Percentiles rank a stretch among this genome's conserved stretches.
Evolutionary conservation across 2,797 vertebrate genomes (phyloP).

Genomic region (Sparus aurata): DNA sequence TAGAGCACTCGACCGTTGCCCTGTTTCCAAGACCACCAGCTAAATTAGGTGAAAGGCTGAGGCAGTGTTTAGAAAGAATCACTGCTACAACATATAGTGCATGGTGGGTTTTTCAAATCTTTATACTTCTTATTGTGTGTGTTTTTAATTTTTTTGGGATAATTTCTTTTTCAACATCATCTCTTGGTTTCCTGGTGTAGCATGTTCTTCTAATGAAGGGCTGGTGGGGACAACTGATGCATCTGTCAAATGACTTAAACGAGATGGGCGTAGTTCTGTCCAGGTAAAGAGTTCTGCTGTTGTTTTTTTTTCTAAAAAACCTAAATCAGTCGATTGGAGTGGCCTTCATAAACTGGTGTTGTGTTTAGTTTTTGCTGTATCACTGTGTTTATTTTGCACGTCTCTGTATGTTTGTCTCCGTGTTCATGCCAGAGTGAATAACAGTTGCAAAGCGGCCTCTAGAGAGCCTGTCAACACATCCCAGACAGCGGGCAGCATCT

Average conservation of each 20-base stretch:
- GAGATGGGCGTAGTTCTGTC: constrained; percentile 79
- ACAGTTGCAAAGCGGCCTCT: constrained; percentile 56
- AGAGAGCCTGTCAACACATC: constrained; percentile 59
- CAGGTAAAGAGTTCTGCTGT: constrained; percentile 64
- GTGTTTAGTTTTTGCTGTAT: constrained; percentile 1
- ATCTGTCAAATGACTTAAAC: constrained; percentile 70
- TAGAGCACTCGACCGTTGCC: constrained; percentile 71
- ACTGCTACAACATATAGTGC: constrained; percentile 45
- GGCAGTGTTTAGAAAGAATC: constrained; percentile 27
- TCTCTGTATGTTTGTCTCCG: constrained; percentile 27
- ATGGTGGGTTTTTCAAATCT: constrained; percentile 14
- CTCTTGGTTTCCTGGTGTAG: constrained; percentile 12
- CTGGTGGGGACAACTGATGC: constrained; percentile 59
- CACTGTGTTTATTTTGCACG: not conserved
- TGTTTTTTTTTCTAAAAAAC: not conserved
- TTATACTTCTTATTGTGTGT: constrained; percentile 2
- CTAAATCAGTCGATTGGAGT: not conserved
- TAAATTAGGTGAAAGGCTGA: constrained; percentile 65
- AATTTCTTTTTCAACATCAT: not conserved
- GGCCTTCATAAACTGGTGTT: not conserved
- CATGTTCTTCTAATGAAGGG: constrained; percentile 65
- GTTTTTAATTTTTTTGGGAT: not conserved
- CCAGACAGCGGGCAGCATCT: constrained; percentile 65
- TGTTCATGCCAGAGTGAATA: constrained; percentile 71
- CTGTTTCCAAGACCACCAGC: constrained; percentile 77